phyloP scores from a whole-genome alignment of 2,888 invertebrate genomes.

The Acanthacorydalis orientalis region DNA sequence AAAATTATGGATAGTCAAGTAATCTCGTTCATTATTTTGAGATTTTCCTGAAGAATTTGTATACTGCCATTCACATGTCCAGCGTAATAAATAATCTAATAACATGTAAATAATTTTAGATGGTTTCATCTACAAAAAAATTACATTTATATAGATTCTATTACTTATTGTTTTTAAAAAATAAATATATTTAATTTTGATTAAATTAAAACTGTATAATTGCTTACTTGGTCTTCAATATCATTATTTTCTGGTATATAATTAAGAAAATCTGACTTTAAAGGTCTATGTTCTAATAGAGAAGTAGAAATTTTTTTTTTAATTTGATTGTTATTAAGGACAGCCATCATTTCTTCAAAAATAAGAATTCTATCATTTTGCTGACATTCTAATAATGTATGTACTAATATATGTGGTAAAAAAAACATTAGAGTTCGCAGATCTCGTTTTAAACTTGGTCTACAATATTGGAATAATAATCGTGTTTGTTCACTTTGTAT shows the following conservation, averaged over 20 bases:
- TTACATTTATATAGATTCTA: neutral
- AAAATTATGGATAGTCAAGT: slow-evolving; percentile 17
- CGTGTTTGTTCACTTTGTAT: slow-evolving; percentile 41
- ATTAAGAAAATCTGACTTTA: slow-evolving; percentile 3
- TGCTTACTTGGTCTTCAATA: neutral
- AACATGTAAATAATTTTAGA: slow-evolving; percentile 54
- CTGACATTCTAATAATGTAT: slow-evolving; percentile 38
- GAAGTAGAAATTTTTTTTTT: slow-evolving; percentile 9
- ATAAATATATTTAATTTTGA: neutral
- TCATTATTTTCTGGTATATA: slow-evolving; percentile 1
- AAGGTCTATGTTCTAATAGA: slow-evolving; percentile 1
- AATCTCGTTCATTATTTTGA: slow-evolving; percentile 16
- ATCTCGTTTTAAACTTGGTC: slow-evolving; percentile 59
- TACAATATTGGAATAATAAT: slow-evolving; percentile 47
- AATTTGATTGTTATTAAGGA: slow-evolving; percentile 24
- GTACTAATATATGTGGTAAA: slow-evolving; percentile 54
- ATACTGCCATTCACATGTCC: slow-evolving; percentile 47
- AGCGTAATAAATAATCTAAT: slow-evolving; percentile 59
- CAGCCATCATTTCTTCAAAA: slow-evolving; percentile 36
- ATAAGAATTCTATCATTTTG: slow-evolving; percentile 26
- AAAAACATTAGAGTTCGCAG: slow-evolving; percentile 53
- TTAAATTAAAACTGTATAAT: neutral
- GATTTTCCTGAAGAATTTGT: slow-evolving; percentile 13
- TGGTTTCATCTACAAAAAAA: slow-evolving; percentile 12
- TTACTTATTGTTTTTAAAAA: neutral